phyloP scores from a whole-genome alignment of 2,113 vertebrate genomes.

The Pollachius pollachius region DNA sequence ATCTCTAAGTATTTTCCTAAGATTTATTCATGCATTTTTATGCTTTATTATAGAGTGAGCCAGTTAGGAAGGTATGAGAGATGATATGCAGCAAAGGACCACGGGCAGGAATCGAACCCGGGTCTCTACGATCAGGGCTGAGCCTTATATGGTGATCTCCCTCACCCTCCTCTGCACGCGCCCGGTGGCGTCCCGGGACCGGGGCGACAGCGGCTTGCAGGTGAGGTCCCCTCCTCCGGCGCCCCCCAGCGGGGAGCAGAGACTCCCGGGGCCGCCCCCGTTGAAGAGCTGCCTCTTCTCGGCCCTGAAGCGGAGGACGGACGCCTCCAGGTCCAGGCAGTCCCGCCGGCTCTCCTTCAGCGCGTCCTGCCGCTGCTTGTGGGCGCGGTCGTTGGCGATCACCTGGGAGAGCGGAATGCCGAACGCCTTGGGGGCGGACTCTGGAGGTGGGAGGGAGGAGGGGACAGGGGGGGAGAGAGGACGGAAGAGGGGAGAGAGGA shows the following conservation, averaged over 20 bases:
- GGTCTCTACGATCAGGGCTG: too few relatives aligned
- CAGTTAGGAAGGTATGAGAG: too few relatives aligned
- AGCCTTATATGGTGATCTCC: too few relatives aligned
- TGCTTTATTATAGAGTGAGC: too few relatives aligned
- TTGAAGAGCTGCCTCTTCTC: constrained; percentile 70
- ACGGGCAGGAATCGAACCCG: too few relatives aligned
- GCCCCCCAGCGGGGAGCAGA: constrained; percentile 12
- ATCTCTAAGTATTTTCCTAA: too few relatives aligned
- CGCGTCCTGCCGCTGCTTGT: constrained; percentile 74
- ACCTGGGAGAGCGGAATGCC: constrained; percentile 79
- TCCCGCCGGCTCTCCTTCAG: constrained; percentile 77
- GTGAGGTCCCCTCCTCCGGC: constrained; percentile 46
- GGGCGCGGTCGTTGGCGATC: constrained; percentile 76
- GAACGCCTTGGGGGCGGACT: constrained; percentile 76
- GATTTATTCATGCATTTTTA: too few relatives aligned
- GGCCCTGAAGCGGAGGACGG: constrained; percentile 75
- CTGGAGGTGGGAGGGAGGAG: constrained; percentile 37
- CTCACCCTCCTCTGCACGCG: constrained; percentile 81
- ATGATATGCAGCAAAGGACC: too few relatives aligned
- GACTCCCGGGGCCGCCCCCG: constrained; percentile 43
- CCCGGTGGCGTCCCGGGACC: constrained; percentile 50
- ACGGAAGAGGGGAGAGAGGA: not conserved
- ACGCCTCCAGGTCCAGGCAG: constrained; percentile 82
- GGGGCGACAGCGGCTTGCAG: constrained; percentile 64
- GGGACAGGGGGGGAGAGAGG: too few relatives aligned